Evolutionary conservation across 2,797 vertebrate genomes (phyloP), one percentile per base, ranked within the genome.

Genomic region (Argya squamiceps): DNA sequence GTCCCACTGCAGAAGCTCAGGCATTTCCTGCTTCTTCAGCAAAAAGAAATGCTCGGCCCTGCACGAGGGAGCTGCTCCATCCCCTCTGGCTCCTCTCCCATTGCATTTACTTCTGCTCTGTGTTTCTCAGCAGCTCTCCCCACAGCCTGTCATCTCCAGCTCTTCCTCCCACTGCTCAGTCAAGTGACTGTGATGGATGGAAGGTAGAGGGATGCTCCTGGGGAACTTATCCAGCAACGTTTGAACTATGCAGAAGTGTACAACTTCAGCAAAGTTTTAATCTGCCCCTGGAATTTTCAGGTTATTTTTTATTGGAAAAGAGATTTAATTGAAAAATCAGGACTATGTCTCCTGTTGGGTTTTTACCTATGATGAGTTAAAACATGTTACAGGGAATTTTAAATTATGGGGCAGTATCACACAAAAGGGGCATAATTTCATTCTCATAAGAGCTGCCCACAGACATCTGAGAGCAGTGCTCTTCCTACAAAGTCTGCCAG

Each of bases 1-100:
- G 52, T 34, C 19, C 21, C 6, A 0, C 39, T 75, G 60, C 46
- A 83, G 81, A 81, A 44, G 59, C 47, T 32, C 60, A 62, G 53
- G 55, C 30, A 58, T 74, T 88, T 91, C 49, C 71, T 82, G 59
- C n/a, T 59, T 81, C 58, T 69, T 36, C 5, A 3, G 69, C 4
- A 4, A 36, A 34, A 39, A 55, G 47, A 41, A 78, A 26, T 0
- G 0, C 36, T 84, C 1, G 0, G 36, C 17, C 26, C 44, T 3
- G 3, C 0, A 1, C 0, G 0, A 70, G 15, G 26, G 67, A 79
- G 55, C 59, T 56, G 69, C 37, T 94, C 58, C 0, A 1, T 81
- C 53, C n/a, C 36, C 19, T 71, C 65, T 93, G 71, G 70, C 59
- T 88, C 60, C 32, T 75, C 47, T 88, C 47, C 22, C 24, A 8